Conservation (phyloP, 2,888 invertebrate genomes). For the Onchidella celtica region DNA sequence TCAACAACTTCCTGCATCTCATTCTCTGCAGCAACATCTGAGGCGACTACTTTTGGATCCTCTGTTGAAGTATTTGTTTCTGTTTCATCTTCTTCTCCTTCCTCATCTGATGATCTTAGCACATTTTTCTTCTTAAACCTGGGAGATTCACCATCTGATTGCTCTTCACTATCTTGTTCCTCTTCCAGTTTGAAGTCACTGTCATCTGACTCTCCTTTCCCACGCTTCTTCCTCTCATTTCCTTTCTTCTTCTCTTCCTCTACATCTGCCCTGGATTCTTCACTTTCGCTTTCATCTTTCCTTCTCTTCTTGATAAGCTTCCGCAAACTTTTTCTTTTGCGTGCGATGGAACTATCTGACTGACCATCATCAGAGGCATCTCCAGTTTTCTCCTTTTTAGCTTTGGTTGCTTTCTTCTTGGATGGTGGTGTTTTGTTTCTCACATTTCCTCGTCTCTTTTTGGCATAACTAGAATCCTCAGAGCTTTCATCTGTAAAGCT, state of each 20-base stretch:
- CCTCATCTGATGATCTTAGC: constrained; percentile 48
- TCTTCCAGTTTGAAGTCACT: constrained; percentile 41
- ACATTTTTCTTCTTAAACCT: constrained; percentile 52
- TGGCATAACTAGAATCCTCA: constrained; percentile 39
- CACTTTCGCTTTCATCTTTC: constrained; percentile 32
- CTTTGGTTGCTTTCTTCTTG: constrained; percentile 37
- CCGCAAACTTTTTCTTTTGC: constrained; percentile 41
- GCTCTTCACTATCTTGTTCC: constrained; percentile 30
- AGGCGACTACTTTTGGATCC: background rate
- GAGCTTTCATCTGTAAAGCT: constrained; percentile 56
- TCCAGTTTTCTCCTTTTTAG: constrained; percentile 50
- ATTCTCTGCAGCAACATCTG: constrained; percentile 42
- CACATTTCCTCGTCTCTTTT: constrained; percentile 23
- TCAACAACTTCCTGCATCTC: constrained; percentile 24
- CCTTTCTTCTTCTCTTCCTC: constrained; percentile 14
- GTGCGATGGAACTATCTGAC: constrained; percentile 46
- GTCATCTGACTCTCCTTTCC: constrained; percentile 38
- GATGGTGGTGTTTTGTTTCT: constrained; percentile 40
- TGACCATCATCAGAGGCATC: constrained; percentile 50
- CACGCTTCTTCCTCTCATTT: constrained; percentile 42
- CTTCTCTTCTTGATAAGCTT: constrained; percentile 51
- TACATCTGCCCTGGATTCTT: background rate
- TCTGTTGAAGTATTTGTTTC: constrained; percentile 12
- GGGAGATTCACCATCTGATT: constrained; percentile 36
- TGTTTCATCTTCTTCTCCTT: constrained; percentile 45